These are phyloP conservation scores for Myrmecophaga tridactyla DNA, from an alignment of 2,113 vertebrate species.

Conservation along the genomic window DNA sequence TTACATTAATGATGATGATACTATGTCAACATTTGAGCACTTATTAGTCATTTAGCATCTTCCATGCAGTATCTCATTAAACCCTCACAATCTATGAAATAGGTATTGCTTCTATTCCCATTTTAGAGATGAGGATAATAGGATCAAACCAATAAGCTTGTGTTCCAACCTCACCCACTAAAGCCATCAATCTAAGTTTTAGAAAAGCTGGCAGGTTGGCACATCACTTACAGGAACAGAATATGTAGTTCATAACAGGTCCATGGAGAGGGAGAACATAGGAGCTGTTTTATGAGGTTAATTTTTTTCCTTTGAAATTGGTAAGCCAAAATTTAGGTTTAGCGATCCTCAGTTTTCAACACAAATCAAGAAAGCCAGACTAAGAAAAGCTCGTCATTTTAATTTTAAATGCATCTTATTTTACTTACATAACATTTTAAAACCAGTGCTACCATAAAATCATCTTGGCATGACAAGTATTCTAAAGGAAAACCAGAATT, in stretches of 20 bases:
- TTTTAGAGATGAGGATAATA: background rate
- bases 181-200: background rate
- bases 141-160: background rate
- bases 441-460: background rate
- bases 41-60: background rate
- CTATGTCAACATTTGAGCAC: background rate
- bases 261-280: background rate
- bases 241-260: background rate
- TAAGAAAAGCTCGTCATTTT: background rate
- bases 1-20: background rate
- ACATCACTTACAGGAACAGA: background rate
- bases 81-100: background rate
- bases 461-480: background rate
- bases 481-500: background rate
- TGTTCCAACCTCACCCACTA: background rate
- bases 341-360: background rate
- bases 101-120: background rate
- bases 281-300: background rate
- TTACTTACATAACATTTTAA: background rate
- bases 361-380: background rate
- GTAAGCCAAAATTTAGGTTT: constrained; percentile 28
- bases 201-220: background rate
- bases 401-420: background rate
- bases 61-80: accelerated
- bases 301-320: background rate